Conservation (phyloP, 2,888 invertebrate species). For the Agonopterix subpropinquella region DNA sequence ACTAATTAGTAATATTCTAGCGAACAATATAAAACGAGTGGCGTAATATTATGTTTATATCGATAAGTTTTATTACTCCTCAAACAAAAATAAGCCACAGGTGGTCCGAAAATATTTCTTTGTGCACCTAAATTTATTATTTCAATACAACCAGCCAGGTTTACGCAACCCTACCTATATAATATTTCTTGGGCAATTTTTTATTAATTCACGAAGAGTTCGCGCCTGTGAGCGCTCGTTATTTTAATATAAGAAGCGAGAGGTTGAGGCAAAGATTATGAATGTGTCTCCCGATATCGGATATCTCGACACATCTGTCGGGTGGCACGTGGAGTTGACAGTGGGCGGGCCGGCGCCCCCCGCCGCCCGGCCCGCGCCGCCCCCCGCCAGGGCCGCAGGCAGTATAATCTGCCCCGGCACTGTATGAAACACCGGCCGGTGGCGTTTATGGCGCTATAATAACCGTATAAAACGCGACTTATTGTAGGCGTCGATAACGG, state of each 20-base stretch:
- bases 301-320: constrained; percentile 73
- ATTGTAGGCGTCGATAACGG: constrained; percentile 73
- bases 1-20: too few species aligned
- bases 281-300: constrained; percentile 73
- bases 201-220: constrained; percentile 51
- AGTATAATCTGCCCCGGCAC: constrained; percentile 70
- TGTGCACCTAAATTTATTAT: constrained; percentile 2
- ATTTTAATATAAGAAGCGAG: constrained; percentile 68
- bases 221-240: constrained; percentile 57
- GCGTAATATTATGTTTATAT: too few species aligned
- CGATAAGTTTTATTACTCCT: neutral
- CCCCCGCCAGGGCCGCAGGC: constrained; percentile 44
- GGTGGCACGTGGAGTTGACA: constrained; percentile 66
- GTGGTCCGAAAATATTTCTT: constrained; percentile 1
- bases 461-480: constrained; percentile 75
- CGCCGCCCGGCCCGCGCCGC: constrained; percentile 31
- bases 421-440: constrained; percentile 74
- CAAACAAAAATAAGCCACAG: constrained; percentile 3
- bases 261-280: constrained; percentile 69
- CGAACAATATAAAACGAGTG: too few species aligned
- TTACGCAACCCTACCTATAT: constrained; percentile 14
- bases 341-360: constrained; percentile 40
- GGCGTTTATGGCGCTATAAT: constrained; percentile 74
- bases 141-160: constrained; percentile 1
- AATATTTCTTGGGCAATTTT: constrained; percentile 31